Percentiles rank a stretch among this genome's conserved stretches.
These are phyloP conservation scores for Suncus etruscus DNA, from an alignment of 2,113 vertebrate genomes.

Conservation along the genomic window DNA sequence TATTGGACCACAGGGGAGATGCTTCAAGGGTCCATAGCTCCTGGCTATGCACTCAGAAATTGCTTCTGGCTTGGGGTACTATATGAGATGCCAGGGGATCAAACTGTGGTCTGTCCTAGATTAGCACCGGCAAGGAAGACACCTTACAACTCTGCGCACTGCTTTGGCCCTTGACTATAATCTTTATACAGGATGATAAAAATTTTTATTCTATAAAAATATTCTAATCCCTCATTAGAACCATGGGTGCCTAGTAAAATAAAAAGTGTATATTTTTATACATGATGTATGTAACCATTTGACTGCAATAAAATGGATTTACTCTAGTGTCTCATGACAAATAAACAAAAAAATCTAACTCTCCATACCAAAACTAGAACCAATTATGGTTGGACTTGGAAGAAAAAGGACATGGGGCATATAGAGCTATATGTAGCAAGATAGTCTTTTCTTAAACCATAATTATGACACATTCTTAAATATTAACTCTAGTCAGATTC, in stretches of 20 bases:
- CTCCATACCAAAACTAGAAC: not conserved
- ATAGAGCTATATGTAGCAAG: not conserved
- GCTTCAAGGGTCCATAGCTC: too few species aligned
- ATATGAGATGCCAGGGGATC: too few species aligned
- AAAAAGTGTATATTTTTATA: not conserved
- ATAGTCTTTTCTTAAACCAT: constrained; percentile 21
- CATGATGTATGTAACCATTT: not conserved
- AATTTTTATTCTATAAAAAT: not conserved
- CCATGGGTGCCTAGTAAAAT: not conserved
- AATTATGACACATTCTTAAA: constrained; percentile 9
- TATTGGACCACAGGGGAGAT: too few species aligned
- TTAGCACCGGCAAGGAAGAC: too few species aligned
- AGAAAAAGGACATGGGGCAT: not conserved
- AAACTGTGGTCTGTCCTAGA: too few species aligned
- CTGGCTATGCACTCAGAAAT: too few species aligned
- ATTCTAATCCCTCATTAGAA: not conserved
- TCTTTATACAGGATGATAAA: not conserved
- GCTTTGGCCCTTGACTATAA: not conserved
- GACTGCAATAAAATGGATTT: not conserved
- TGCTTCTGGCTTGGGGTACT: too few species aligned
- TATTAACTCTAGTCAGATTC: constrained; percentile 2
- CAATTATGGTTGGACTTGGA: not conserved
- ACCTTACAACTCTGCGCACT: too few species aligned
- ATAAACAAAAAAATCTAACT: constrained; percentile 4
- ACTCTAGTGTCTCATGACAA: not conserved